Base-by-base conservation (phyloP, 2,797 vertebrate genomes). In the Margarornis squamiger region DNA sequence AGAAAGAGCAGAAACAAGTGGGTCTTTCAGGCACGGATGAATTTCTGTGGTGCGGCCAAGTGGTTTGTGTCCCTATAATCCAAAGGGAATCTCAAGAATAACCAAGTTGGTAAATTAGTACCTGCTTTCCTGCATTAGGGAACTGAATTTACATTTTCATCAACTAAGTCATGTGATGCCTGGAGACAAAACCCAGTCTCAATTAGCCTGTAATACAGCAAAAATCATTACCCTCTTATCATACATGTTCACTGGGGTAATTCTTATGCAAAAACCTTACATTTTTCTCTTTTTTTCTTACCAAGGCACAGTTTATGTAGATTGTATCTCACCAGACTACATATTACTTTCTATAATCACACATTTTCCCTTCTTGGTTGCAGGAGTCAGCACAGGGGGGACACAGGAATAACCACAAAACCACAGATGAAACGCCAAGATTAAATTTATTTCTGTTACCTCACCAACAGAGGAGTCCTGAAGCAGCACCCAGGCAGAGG, bases 1-100 rank as follows among this genome's bases (percentile, higher is more conserved):
- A 97, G 94, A 98, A 94, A 97, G 98, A 96, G 96, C 97, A 29
- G 97, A 98, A 97, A 97, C 95, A 27, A 98, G 98, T 0, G 98
- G 97, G 61, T 98, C 98, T 81, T 98, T 98, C 89, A 98, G 98
- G 98, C 99, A 91, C 46, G 90, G 74, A 70, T 80, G 79, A 72
- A 86, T 36, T 79, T 38, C 41, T 75, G 22, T 13, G 6, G 65
- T 57, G 81, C 49, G 45, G 3, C 43, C 30, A 48, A 49, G 54
- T 57, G 27, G 21, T 30, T 51, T 51, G 27, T 51, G 24, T 46
- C 61, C 55, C 2, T 58, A 36, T 52, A 91, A 79, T 78, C 54
- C 62, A 86, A 88, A 51, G 39, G 14, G 22, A 88, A 88, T 83
- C 77, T 86, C 54, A 46, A 77, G 52, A 39, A 63, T n/a, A 93